phyloP scores from a whole-genome alignment of 1,140 invertebrate genomes.

The Drosophila sturtevanti region DNA sequence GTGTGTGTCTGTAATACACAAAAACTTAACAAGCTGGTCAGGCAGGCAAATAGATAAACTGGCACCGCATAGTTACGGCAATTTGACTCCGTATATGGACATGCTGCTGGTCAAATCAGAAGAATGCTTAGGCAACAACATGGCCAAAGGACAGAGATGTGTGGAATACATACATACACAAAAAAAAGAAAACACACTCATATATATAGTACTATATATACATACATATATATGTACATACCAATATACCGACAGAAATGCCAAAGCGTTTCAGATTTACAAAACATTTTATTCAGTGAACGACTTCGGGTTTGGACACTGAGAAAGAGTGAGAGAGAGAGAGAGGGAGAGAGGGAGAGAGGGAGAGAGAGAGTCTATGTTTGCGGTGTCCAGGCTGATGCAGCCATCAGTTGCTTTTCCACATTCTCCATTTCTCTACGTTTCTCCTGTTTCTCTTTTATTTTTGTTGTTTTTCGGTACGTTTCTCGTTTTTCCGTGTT shows the following conservation, averaged over 20 bases:
- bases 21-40: conserved; percentile 66
- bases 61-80: conserved; percentile 57
- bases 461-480: too few relatives aligned
- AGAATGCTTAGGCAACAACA: conserved; percentile 14
- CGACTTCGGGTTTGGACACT: conserved; percentile 40
- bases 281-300: conserved; percentile 76
- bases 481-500: not conserved
- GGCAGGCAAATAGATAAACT: conserved; percentile 70
- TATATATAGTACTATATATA: not conserved
- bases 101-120: conserved; percentile 32
- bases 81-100: conserved; percentile 60
- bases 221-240: conserved; percentile 23
- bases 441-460: too few relatives aligned
- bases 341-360: too few relatives aligned
- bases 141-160: conserved; percentile 13
- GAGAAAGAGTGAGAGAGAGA: too few relatives aligned
- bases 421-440: not conserved
- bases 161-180: not conserved
- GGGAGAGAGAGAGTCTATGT: conserved; percentile 53
- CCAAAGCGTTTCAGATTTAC: conserved; percentile 72
- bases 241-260: too few relatives aligned
- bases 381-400: conserved; percentile 36
- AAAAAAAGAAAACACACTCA: not conserved
- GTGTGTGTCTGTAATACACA: conserved; percentile 3
- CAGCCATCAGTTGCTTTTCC: not conserved